These are phyloP conservation scores for Exocentrus adspersus DNA, from an alignment of 2,888 invertebrate genomes.

Conservation along the genomic window DNA sequence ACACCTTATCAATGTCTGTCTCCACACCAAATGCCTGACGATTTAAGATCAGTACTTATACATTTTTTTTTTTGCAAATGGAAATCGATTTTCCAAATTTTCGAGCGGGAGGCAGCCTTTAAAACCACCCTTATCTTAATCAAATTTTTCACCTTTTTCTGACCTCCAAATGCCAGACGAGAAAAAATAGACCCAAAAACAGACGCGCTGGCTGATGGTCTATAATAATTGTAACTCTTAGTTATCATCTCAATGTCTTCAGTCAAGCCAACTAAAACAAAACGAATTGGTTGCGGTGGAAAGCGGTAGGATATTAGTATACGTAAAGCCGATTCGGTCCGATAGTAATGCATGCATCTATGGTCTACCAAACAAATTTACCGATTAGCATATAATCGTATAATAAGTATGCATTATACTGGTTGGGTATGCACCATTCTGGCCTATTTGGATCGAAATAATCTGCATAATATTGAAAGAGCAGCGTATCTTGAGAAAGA, in stretches of 20 bases:
- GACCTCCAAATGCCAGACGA: too few relatives aligned
- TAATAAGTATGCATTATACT: constrained; percentile 18
- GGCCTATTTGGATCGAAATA: constrained; percentile 15
- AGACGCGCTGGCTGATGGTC: too few relatives aligned
- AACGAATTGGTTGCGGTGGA: constrained; percentile 1
- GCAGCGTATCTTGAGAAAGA: constrained; percentile 13
- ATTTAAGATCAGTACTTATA: too few relatives aligned
- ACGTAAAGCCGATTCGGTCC: constrained; percentile 8
- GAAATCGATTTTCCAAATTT: too few relatives aligned
- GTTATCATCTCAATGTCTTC: neutral
- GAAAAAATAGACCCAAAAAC: too few relatives aligned
- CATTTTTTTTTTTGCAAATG: too few relatives aligned
- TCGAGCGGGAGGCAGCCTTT: too few relatives aligned
- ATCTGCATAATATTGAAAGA: constrained; percentile 20
- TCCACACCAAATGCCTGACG: too few relatives aligned
- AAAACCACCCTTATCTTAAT: too few relatives aligned
- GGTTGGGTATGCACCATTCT: constrained; percentile 4
- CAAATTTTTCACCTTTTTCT: too few relatives aligned
- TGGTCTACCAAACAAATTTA: constrained; percentile 18
- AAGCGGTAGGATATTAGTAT: neutral
- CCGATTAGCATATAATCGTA: constrained; percentile 21
- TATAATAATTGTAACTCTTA: too few relatives aligned
- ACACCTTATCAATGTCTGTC: too few relatives aligned
- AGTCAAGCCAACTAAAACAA: neutral
- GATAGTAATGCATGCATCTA: constrained; percentile 18